Conservation (phyloP, 2,113 vertebrate species). For the Hiodon alosoides region DNA sequence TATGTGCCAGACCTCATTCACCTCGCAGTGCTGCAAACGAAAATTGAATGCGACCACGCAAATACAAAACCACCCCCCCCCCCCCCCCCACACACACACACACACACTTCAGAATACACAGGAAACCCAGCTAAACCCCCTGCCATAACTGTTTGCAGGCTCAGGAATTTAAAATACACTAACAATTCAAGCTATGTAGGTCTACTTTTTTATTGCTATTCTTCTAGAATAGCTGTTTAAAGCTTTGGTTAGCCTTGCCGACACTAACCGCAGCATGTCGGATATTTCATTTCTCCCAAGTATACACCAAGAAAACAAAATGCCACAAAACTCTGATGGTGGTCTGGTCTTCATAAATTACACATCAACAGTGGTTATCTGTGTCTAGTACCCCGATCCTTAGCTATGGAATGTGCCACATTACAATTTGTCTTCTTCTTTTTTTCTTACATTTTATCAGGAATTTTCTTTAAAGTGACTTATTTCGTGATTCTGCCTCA, state of each 20-base stretch:
- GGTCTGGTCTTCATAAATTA: slow-evolving; percentile 38
- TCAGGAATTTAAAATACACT: slow-evolving; percentile 59
- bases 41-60: slow-evolving; percentile 32
- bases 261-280: slow-evolving; percentile 51
- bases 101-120: neutral
- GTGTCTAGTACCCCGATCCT: neutral
- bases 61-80: too few species aligned
- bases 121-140: slow-evolving; percentile 34
- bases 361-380: neutral
- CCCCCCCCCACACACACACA: too few species aligned
- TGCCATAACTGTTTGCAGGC: slow-evolving; percentile 32
- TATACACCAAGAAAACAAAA: slow-evolving; percentile 49
- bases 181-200: slow-evolving; percentile 38
- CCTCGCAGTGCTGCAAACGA: slow-evolving; percentile 11
- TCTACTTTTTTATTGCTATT: slow-evolving; percentile 28
- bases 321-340: slow-evolving; percentile 41
- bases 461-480: neutral
- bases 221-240: slow-evolving; percentile 52
- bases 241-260: slow-evolving; percentile 49
- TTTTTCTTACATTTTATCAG: neutral
- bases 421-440: neutral
- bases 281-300: slow-evolving; percentile 44
- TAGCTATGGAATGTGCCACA: neutral
- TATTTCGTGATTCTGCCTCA: neutral
- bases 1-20: slow-evolving; percentile 11